Conservation (phyloP, 2,797 vertebrate species). For the Bradypodion pumilum region DNA sequence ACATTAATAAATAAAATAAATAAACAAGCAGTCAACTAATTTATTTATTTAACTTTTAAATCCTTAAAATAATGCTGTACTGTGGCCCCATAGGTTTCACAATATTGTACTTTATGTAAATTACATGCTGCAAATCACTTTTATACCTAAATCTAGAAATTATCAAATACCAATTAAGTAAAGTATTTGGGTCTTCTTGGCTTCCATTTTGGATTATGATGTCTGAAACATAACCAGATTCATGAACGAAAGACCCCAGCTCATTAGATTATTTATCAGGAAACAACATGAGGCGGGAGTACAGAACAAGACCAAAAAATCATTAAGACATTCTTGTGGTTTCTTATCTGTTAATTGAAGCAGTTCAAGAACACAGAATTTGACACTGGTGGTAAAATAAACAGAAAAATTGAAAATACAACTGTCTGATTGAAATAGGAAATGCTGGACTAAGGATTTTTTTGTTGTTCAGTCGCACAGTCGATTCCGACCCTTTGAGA, state of each 20-base stretch:
- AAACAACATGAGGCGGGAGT: neutral
- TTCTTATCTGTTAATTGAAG: neutral
- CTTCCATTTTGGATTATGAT: neutral
- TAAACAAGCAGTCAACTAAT: no score
- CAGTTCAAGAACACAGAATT: neutral
- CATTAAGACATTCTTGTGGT: neutral
- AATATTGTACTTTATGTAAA: neutral
- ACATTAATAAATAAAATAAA: no score
- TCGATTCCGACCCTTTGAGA: no score
- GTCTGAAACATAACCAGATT: neutral
- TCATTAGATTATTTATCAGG: slow-evolving; percentile 2
- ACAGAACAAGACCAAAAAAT: neutral
- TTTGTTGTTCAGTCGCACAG: no score
- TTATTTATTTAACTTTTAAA: neutral
- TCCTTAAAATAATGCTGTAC: neutral
- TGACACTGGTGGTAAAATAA: neutral
- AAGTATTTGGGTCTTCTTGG: neutral
- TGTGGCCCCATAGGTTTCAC: neutral
- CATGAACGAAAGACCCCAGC: neutral
- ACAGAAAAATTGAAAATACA: neutral
- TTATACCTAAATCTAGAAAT: neutral
- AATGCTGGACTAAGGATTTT: no score
- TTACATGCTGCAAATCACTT: no score
- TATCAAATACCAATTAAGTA: neutral
- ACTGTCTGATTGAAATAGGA: neutral